Evolutionary conservation across 2,888 invertebrate species (phyloP).

Genomic region (Trissonchulus latispiculum): DNA sequence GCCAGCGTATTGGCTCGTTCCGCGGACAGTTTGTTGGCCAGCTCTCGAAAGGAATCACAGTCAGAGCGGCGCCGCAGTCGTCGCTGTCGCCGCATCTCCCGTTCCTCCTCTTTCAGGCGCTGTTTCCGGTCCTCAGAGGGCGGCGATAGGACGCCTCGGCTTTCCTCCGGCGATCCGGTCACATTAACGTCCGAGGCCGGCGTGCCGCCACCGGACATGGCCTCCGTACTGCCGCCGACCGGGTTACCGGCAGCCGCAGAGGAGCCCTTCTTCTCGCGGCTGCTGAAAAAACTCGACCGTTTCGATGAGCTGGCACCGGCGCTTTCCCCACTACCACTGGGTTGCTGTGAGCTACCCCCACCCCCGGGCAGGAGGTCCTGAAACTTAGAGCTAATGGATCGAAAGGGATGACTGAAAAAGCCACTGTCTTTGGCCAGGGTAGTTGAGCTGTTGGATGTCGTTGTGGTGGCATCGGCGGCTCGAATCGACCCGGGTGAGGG

Average conservation of each 20-base stretch:
- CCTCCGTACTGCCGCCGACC: neutral
- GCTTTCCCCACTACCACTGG: neutral
- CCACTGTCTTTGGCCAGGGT: conserved; percentile 10
- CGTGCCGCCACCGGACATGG: neutral
- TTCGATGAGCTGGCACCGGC: neutral
- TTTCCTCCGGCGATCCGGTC: neutral
- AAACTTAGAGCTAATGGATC: conserved; percentile 19
- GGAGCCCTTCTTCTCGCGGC: neutral
- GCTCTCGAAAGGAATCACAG: conserved; percentile 23
- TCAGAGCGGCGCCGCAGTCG: conserved; percentile 22
- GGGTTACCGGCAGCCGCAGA: neutral
- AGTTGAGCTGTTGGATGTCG: neutral
- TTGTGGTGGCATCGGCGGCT: too few relatives aligned
- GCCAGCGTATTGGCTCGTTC: neutral
- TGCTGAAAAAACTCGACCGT: neutral
- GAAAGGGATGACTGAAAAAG: conserved; percentile 20
- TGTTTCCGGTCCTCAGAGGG: neutral
- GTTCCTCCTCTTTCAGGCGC: conserved; percentile 12
- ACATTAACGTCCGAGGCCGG: neutral
- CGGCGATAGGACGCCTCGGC: neutral
- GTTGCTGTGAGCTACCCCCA: neutral
- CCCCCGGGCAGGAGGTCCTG: conserved; percentile 19
- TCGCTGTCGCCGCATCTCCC: conserved; percentile 8
- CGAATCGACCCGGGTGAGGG: neutral
- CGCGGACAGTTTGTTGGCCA: conserved; percentile 2